Base-by-base conservation (phyloP, 2,113 vertebrate genomes). In the Cariama cristata region DNA sequence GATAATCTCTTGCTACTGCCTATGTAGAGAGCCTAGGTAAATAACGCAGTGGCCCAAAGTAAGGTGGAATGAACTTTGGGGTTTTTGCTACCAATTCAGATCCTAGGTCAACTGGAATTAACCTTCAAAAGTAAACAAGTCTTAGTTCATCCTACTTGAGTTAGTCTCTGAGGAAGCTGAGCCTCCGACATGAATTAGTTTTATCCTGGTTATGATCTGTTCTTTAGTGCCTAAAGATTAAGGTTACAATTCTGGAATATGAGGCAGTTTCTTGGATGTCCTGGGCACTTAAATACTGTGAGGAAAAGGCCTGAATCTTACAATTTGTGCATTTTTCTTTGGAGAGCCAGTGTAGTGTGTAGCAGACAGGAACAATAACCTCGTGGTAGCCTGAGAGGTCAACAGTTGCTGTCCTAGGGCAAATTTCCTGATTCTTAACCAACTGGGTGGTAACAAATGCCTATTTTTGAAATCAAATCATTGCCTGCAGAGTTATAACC, bases 61-160 rank as follows among this genome's bases (percentile, higher is more conserved):
- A 69, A 79, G 80, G 26, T 72, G 58, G n/a, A 85, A 72, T 89
- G 83, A 91, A 87, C 68, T 84, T 67, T 2, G 11, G 44, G 60
- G n/a, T 74, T 91, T 95, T 94, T 80, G 60, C 89, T 80, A 22
- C 59, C 55, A 67, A 2, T 91, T 94, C 68, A 58, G 42, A 80
- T 89, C 75, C 45, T 74, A 84, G 86, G 59, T 91, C 77, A 86
- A 63, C 35, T 74, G 50, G 75, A 93, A 86, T 95, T 93, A 96
- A 91, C 76, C 79, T 94, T 86, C n/a, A 62, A 71, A 96, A 77
- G n/a, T 80, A 88, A 95, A 77, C 42, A 80, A 35, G 32, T 88
- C 47, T 86, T 94, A 69, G 22, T 80, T 92, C 11, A 12, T 91
- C 50, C 44, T 83, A 5, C 79, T 62, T 66, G 50, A 90, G 66